phyloP scores from a whole-genome alignment of 1,140 invertebrate species.

The Brevipalpus yothersi region DNA sequence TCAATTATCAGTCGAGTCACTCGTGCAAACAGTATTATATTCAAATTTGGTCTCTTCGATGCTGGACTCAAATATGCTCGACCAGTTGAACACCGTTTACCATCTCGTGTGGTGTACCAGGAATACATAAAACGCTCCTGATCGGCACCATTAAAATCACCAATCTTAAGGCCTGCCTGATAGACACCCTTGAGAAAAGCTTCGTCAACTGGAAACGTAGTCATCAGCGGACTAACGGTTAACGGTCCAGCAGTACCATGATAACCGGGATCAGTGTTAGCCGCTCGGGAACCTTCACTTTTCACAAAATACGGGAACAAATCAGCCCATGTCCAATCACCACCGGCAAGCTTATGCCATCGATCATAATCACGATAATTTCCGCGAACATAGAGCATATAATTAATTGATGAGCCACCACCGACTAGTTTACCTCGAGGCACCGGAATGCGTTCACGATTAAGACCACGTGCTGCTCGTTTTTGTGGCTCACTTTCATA shows the following conservation, averaged over 20 bases:
- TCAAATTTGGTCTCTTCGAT: constrained; percentile 48
- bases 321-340: constrained; percentile 68
- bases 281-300: constrained; percentile 35
- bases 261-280: not conserved
- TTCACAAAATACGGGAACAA: constrained; percentile 59
- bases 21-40: constrained; percentile 54
- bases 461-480: not conserved
- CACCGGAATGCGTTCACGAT: constrained; percentile 23
- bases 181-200: not conserved
- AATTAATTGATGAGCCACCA: constrained; percentile 64
- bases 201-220: not conserved
- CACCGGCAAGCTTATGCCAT: constrained; percentile 72
- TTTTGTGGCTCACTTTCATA: constrained; percentile 54
- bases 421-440: constrained; percentile 51
- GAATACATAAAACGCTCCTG: not conserved
- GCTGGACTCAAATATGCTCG: constrained; percentile 67
- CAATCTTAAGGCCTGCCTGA: not conserved
- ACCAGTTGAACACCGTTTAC: constrained; percentile 49
- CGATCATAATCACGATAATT: constrained; percentile 73
- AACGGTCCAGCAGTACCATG: constrained; percentile 5
- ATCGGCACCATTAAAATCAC: not conserved
- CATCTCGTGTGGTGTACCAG: not conserved
- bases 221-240: not conserved
- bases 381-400: constrained; percentile 84
- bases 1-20: constrained; percentile 50